Evolutionary conservation across 2,797 vertebrate species (phyloP).

Genomic region (Scolopax bukidnonensis): DNA sequence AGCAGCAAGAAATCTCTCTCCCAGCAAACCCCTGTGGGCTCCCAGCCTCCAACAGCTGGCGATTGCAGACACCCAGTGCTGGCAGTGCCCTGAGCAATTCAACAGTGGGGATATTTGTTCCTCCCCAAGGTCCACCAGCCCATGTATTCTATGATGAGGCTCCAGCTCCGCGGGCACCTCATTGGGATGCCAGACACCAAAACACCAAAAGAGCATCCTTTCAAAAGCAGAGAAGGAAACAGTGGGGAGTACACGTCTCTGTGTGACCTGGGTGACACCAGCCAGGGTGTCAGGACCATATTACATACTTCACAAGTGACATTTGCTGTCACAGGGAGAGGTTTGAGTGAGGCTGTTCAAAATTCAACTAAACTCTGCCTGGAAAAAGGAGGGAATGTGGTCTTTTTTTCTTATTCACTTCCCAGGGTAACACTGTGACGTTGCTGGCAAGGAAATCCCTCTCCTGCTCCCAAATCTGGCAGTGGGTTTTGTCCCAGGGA

Average conservation of each 20-base stretch:
- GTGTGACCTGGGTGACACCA: constrained; percentile 9
- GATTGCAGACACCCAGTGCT: fast-evolving
- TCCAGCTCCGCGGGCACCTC: neutral
- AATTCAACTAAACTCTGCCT: neutral
- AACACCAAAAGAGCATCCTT: fast-evolving
- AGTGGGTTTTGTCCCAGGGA: neutral
- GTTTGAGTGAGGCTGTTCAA: neutral
- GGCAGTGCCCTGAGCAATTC: neutral
- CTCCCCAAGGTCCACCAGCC: neutral
- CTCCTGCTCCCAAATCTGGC: neutral
- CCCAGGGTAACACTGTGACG: neutral
- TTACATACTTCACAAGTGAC: constrained; percentile 13
- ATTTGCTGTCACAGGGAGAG: constrained; percentile 2
- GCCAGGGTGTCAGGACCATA: constrained; percentile 1
- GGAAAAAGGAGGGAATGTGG: neutral
- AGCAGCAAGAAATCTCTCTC: neutral
- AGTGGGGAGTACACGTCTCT: neutral
- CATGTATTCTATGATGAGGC: fast-evolving
- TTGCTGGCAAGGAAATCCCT: neutral
- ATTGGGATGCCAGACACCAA: neutral
- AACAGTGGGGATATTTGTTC: fast-evolving
- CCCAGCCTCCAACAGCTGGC: neutral
- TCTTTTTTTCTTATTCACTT: neutral
- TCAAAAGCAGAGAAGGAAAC: neutral
- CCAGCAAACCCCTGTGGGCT: neutral